A percentile compares a stretch with the other conserved stretches of the same genome.
These are phyloP conservation scores for Schmidtea mediterranea DNA, from an alignment of 1,140 invertebrate species.

Conservation along the genomic window DNA sequence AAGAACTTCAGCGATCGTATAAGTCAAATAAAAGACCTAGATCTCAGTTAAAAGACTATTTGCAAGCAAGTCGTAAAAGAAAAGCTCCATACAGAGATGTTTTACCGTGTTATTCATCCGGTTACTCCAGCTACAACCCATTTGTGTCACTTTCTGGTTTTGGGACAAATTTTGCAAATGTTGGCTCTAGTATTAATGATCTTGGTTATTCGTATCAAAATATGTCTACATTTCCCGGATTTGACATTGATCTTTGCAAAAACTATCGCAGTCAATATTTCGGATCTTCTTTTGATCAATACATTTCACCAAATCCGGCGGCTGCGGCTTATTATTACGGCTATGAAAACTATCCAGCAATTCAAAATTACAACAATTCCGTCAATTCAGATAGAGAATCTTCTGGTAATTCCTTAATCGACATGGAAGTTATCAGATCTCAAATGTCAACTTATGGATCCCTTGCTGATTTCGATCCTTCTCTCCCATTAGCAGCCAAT, in stretches of 20 bases:
- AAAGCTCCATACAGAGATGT: conserved; percentile 29
- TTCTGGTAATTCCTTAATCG: too few relatives aligned
- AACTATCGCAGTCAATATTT: conserved; percentile 13
- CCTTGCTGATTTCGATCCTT: too few relatives aligned
- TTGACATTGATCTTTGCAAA: conserved; percentile 27
- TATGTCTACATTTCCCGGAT: conserved; percentile 37
- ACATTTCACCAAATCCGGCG: too few relatives aligned
- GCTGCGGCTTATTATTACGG: too few relatives aligned
- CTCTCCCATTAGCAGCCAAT: too few relatives aligned
- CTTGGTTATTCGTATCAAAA: conserved; percentile 37
- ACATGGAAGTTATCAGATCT: too few relatives aligned
- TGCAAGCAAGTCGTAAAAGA: conserved; percentile 64
- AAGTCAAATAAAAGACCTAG: conserved; percentile 36
- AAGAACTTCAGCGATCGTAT: conserved; percentile 13
- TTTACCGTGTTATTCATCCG: conserved; percentile 26
- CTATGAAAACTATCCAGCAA: too few relatives aligned
- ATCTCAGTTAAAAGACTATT: conserved; percentile 61
- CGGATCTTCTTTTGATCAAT: too few relatives aligned
- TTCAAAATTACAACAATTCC: too few relatives aligned
- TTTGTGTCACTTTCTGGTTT: conserved; percentile 35
- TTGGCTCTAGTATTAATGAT: conserved; percentile 44
- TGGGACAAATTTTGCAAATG: too few relatives aligned
- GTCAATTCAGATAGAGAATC: too few relatives aligned
- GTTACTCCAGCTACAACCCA: conserved; percentile 15
- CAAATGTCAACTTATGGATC: too few relatives aligned